Conservation (phyloP, 2,797 vertebrate species). For the Molossus molossus region DNA sequence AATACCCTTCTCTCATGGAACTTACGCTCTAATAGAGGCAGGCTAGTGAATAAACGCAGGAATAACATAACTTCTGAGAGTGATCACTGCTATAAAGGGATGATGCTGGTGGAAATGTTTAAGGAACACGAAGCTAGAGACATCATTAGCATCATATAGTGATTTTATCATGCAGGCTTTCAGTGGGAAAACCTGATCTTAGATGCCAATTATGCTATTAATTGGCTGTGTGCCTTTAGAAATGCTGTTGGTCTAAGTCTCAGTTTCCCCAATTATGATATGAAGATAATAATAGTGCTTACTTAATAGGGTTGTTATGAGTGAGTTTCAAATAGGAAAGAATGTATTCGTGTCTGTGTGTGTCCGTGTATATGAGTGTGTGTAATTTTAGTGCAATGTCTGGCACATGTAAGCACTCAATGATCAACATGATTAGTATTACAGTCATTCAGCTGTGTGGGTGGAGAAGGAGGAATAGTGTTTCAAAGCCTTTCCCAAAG, state of each 20-base stretch:
- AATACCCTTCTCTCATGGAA: background rate
- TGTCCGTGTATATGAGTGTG: background rate
- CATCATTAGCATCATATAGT: background rate
- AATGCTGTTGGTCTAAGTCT: conserved; percentile 14
- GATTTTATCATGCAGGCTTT: background rate
- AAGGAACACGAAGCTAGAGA: background rate
- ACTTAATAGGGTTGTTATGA: background rate
- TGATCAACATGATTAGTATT: background rate
- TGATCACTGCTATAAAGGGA: background rate
- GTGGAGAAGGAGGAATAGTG: no score
- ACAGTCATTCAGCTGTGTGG: background rate
- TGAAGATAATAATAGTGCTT: background rate
- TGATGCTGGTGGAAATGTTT: background rate
- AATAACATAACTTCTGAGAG: background rate
- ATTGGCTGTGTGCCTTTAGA: background rate
- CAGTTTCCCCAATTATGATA: background rate
- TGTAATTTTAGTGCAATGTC: background rate
- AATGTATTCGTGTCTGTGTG: background rate
- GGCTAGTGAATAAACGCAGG: background rate
- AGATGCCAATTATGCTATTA: background rate
- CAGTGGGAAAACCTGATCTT: background rate
- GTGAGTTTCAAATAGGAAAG: background rate
- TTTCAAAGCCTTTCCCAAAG: conserved; percentile 9
- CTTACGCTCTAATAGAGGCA: background rate
- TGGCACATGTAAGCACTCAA: background rate